Evolutionary conservation across 2,797 vertebrate genomes (phyloP).

Genomic region (Mormyrus hasselquistii): DNA sequence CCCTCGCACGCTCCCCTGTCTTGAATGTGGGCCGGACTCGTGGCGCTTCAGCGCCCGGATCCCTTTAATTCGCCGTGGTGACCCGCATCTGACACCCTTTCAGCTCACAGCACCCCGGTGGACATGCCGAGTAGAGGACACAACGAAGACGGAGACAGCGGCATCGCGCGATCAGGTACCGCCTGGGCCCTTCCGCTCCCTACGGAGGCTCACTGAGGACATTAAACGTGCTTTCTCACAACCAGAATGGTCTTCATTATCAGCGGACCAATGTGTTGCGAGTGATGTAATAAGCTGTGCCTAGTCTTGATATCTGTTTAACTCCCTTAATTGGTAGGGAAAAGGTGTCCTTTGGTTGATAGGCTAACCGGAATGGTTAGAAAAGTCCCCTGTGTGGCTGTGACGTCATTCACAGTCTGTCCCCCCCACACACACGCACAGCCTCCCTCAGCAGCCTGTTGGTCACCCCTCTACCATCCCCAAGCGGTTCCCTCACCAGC

Average conservation of each 20-base stretch:
- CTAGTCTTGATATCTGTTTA: not conserved
- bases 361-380: not conserved
- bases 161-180: conserved; percentile 77
- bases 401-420: not conserved
- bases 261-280: not conserved
- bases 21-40: not conserved
- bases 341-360: not conserved
- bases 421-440: conserved; percentile 29
- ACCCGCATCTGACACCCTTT: conserved; percentile 2
- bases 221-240: not conserved
- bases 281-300: not conserved
- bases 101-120: conserved; percentile 79
- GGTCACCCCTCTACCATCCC: conserved; percentile 76
- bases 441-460: conserved; percentile 77
- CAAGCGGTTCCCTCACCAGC: conserved; percentile 65
- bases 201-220: not conserved
- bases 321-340: not conserved
- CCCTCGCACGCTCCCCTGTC: not conserved
- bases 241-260: not conserved
- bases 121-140: conserved; percentile 81
- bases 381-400: not conserved
- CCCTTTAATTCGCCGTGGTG: not conserved
- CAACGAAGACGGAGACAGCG: conserved; percentile 77
- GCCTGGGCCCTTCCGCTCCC: not conserved
- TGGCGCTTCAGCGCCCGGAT: not conserved